Evolutionary conservation across 1,140 invertebrate genomes (phyloP).

Genomic region (Penaeus japonicus): DNA sequence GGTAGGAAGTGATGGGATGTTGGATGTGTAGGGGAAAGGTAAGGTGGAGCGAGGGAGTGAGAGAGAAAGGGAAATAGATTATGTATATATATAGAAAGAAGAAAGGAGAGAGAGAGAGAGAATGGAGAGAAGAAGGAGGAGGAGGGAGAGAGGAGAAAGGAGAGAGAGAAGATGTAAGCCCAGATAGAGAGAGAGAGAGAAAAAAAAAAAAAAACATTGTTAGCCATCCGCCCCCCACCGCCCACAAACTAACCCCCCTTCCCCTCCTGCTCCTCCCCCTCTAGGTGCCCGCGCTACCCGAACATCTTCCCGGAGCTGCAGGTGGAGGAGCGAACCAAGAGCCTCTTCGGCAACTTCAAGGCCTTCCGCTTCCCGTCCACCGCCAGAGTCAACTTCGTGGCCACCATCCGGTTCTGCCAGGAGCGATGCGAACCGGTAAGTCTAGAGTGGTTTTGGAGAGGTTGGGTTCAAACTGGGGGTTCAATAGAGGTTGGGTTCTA

Average conservation of each 20-base stretch:
- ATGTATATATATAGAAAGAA: neutral
- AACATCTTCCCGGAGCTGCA: constrained; percentile 67
- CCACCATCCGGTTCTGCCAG: constrained; percentile 69
- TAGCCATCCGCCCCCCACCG: neutral
- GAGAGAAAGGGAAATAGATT: neutral
- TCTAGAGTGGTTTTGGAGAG: neutral
- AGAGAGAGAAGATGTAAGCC: no score
- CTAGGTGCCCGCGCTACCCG: constrained; percentile 67
- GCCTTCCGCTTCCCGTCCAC: constrained; percentile 69
- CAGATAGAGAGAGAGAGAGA: neutral
- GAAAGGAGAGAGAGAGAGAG: neutral
- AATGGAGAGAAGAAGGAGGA: neutral
- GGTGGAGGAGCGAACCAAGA: constrained; percentile 64
- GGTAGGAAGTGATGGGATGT: neutral
- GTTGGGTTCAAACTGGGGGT: neutral
- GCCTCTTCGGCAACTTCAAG: constrained; percentile 67
- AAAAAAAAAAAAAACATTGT: neutral
- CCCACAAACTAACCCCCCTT: neutral
- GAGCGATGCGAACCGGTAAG: constrained; percentile 66
- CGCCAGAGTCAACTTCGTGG: constrained; percentile 68
- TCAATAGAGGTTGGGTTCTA: neutral
- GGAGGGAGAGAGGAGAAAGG: no score
- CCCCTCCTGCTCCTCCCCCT: neutral
- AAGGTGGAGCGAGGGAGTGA: neutral
- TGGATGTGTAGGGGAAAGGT: neutral